phyloP scores from a whole-genome alignment of 2,888 invertebrate species.

The Drosophila fungiperda region DNA sequence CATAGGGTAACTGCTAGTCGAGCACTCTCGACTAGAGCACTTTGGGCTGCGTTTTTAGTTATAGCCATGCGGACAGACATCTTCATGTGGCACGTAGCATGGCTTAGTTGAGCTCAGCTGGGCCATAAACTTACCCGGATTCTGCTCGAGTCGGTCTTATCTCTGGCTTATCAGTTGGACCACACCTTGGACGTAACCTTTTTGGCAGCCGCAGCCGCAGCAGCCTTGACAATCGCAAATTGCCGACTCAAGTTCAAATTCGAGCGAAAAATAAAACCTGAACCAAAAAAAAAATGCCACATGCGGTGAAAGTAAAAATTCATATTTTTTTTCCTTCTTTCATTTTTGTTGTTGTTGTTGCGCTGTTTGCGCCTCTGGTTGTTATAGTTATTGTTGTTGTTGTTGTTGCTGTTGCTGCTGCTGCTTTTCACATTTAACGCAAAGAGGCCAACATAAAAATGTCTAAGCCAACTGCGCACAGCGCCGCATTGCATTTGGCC shows the following conservation, averaged over 20 bases:
- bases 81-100: slow-evolving; percentile 43
- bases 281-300: slow-evolving; percentile 58
- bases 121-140: slow-evolving; percentile 22
- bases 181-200: slow-evolving; percentile 70
- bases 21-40: too few species aligned
- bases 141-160: background rate
- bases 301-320: slow-evolving; percentile 84
- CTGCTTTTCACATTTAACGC: slow-evolving; percentile 55
- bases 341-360: slow-evolving; percentile 13
- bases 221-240: slow-evolving; percentile 70
- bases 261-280: slow-evolving; percentile 67
- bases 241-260: slow-evolving; percentile 70
- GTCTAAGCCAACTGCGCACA: slow-evolving; percentile 66
- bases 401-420: slow-evolving; percentile 8
- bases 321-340: slow-evolving; percentile 70
- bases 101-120: slow-evolving; percentile 41
- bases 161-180: slow-evolving; percentile 56
- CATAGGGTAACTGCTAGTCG: background rate
- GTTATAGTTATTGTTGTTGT: slow-evolving; percentile 23
- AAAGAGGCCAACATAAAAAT: slow-evolving; percentile 72
- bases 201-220: slow-evolving; percentile 50
- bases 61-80: slow-evolving; percentile 64
- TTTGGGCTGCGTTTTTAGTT: background rate
- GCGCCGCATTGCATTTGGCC: slow-evolving; percentile 49
- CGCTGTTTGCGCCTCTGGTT: slow-evolving; percentile 12